Evolutionary conservation across 2,113 vertebrate species (phyloP).

Genomic region (Labeo rohita): DNA sequence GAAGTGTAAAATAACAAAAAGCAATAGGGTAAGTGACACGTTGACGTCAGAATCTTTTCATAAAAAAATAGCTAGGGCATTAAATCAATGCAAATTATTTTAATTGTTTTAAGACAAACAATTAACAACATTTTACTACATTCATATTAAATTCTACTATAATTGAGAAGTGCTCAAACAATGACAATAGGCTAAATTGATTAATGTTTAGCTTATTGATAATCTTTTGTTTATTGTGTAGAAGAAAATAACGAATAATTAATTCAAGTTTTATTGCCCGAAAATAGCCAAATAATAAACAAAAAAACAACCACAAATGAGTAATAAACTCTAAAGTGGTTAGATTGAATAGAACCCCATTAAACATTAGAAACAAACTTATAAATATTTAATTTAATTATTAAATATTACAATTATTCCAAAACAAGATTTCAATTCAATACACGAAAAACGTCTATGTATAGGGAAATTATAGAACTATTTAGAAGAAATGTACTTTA

Average conservation of each 20-base stretch:
- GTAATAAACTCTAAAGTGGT: background rate
- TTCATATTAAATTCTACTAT: background rate
- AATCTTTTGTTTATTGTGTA: background rate
- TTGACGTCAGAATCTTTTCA: background rate
- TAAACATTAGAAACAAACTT: background rate
- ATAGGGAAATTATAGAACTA: background rate
- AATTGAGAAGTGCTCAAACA: background rate
- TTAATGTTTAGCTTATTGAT: background rate
- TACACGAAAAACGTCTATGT: background rate
- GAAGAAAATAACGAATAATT: background rate
- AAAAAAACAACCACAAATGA: background rate
- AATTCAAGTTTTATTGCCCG: background rate
- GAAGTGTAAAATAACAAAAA: background rate
- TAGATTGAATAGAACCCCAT: background rate
- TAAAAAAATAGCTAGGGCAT: background rate
- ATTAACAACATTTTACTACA: background rate
- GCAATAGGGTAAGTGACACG: background rate
- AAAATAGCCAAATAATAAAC: background rate
- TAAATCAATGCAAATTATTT: background rate
- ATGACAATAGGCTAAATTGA: background rate
- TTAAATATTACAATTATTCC: background rate
- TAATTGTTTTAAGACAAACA: background rate
- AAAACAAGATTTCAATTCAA: background rate
- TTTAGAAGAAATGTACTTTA: background rate
- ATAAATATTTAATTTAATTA: background rate